Conservation (phyloP, 2,888 invertebrate genomes). For the Dryomyza anilis region DNA sequence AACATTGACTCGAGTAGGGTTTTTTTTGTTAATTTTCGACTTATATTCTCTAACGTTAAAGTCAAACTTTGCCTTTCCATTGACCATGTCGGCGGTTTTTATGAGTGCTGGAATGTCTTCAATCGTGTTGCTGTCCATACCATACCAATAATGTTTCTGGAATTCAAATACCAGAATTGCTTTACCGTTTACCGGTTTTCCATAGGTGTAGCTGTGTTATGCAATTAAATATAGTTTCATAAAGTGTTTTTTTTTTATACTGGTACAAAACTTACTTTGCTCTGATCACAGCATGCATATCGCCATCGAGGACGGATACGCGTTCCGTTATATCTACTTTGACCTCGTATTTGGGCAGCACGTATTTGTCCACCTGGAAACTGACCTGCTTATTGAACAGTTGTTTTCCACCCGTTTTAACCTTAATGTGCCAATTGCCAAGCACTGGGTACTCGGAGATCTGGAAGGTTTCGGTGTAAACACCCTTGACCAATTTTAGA, state of each 20-base stretch:
- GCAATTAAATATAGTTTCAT: no score
- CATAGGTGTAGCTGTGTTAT: conserved; percentile 69
- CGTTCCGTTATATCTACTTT: conserved; percentile 80
- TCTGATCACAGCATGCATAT: conserved; percentile 74
- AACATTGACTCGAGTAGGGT: conserved; percentile 59
- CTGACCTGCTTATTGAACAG: conserved; percentile 44
- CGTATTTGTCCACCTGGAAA: conserved; percentile 82
- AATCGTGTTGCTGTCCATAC: conserved; percentile 24
- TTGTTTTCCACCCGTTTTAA: conserved; percentile 37
- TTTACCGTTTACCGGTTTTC: conserved; percentile 85
- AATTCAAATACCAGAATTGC: conserved; percentile 76
- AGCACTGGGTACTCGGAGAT: conserved; percentile 79
- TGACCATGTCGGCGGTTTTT: conserved; percentile 50
- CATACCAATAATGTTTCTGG: no score
- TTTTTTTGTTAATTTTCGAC: conserved; percentile 32
- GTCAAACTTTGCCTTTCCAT: conserved; percentile 54
- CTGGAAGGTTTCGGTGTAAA: conserved; percentile 77
- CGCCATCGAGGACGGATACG: conserved; percentile 80
- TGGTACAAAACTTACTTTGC: conserved; percentile 48
- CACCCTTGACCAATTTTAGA: conserved; percentile 56
- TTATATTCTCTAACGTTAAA: conserved; percentile 49
- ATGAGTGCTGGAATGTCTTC: no score
- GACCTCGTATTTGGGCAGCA: conserved; percentile 91
- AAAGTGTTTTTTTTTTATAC: no score
- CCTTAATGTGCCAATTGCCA: conserved; percentile 79